Base-by-base conservation (phyloP, 2,888 invertebrate genomes). In the Spisula solida region DNA sequence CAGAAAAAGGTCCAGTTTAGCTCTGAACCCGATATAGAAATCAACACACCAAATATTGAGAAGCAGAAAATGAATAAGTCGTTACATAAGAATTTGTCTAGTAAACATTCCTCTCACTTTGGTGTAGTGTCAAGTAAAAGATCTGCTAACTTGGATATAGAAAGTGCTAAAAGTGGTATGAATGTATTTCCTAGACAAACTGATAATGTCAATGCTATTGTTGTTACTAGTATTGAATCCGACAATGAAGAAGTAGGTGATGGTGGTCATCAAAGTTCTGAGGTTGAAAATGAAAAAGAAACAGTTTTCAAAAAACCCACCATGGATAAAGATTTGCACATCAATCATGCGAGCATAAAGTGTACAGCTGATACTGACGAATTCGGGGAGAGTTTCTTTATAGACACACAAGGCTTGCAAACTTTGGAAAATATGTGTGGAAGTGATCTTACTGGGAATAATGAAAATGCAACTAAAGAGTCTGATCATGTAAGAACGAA, bases 371-470 rank as follows among this genome's bases (percentile, higher is more conserved):
- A 34, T 8, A 70, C 6, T 31, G 75, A 75, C 85, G 93, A 94
- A 0, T 95, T 95, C 88, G 89, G 90, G 29, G 95, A 94, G 56
- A 96, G 95, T 90, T 95, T 95, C 88, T 86, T 94, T 34, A 51
- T 96, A 29, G 94, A 95, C 89, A 95, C 95, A n/a, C 95, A 95
- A 90, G 93, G 90, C 75, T 88, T 88, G 66, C 56, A 84, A 55
- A 75, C 84, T 16, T 41, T 87, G 47, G 85, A 78, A 85, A 85
- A 82, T 82, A 14, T 80, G 81, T 31, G 75, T 75, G 20, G 12
- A 12, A 34, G 18, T 75, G 75, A 75, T 75, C 14, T 18, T 2
- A 31, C 34, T 25, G 25, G 34, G 16, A 75, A 34, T 14, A 14
- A 14, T 75, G 31, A 5, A 18, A 18, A 34, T 75, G 41, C 20